Conservation (phyloP, 2,888 invertebrate genomes). For the Cyclophora albipunctata region DNA sequence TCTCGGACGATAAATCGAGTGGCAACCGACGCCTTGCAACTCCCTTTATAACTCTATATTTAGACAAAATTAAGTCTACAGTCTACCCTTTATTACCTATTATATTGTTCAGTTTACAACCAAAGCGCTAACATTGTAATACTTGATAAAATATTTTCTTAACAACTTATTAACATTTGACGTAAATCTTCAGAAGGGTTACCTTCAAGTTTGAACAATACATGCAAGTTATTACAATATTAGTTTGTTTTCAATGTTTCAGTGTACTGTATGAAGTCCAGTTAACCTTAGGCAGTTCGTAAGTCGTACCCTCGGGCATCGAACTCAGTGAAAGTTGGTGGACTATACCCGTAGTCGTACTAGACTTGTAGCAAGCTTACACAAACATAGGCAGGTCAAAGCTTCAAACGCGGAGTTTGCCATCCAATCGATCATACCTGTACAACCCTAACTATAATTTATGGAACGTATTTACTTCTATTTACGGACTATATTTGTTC, state of each 20-base stretch:
- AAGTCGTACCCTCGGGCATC: slow-evolving; percentile 29
- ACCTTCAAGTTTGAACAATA: too few species aligned
- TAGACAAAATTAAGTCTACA: slow-evolving; percentile 11
- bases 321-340: slow-evolving; percentile 46
- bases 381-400: slow-evolving; percentile 18
- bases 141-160: too few species aligned
- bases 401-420: slow-evolving; percentile 17
- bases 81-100: too few species aligned
- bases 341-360: slow-evolving; percentile 14
- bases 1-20: slow-evolving; percentile 33
- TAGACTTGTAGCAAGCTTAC: slow-evolving; percentile 17
- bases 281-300: slow-evolving; percentile 27
- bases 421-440: slow-evolving; percentile 10
- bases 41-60: slow-evolving; percentile 32
- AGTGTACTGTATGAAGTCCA: background rate
- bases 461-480: background rate
- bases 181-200: too few species aligned
- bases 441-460: background rate
- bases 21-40: slow-evolving; percentile 25
- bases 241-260: background rate
- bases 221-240: too few species aligned
- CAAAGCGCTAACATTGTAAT: too few species aligned
- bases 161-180: too few species aligned
- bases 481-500: background rate
- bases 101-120: too few species aligned